phyloP scores from a whole-genome alignment of 2,797 vertebrate genomes.

The Choloepus didactylus region DNA sequence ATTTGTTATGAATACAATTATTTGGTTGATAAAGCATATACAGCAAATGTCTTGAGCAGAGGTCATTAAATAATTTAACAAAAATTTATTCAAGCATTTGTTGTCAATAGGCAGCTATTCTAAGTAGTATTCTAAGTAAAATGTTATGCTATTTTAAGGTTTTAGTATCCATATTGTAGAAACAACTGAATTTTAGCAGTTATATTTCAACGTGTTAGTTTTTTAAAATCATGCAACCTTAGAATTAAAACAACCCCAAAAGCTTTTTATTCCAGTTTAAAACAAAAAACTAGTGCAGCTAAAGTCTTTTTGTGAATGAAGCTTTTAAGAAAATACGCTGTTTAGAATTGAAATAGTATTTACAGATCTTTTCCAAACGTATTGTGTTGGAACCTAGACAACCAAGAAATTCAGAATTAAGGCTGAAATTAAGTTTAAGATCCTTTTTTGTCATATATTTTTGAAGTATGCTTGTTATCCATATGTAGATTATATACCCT shows the following conservation, averaged over 20 bases:
- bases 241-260: slow-evolving; percentile 38
- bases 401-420: slow-evolving; percentile 84
- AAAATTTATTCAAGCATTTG: slow-evolving; percentile 57
- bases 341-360: slow-evolving; percentile 41
- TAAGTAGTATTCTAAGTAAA: slow-evolving; percentile 59
- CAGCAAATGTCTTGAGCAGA: slow-evolving; percentile 84
- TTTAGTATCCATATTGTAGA: slow-evolving; percentile 40
- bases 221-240: not conserved
- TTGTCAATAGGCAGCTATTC: slow-evolving; percentile 20
- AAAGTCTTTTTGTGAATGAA: slow-evolving; percentile 43
- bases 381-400: slow-evolving; percentile 75
- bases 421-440: slow-evolving; percentile 78
- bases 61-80: slow-evolving; percentile 75
- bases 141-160: slow-evolving; percentile 27
- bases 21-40: slow-evolving; percentile 87
- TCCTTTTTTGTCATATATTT: slow-evolving; percentile 4
- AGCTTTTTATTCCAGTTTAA: not conserved
- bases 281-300: not conserved
- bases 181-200: slow-evolving; percentile 29
- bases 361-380: slow-evolving; percentile 40
- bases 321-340: slow-evolving; percentile 23
- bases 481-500: slow-evolving; percentile 36
- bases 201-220: slow-evolving; percentile 44
- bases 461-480: slow-evolving; percentile 53
- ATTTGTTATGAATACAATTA: slow-evolving; percentile 91